A percentile compares a stretch with the other conserved stretches of the same genome.
phyloP scores from a whole-genome alignment of 2,797 vertebrate species.

The Eulemur albifrons region DNA sequence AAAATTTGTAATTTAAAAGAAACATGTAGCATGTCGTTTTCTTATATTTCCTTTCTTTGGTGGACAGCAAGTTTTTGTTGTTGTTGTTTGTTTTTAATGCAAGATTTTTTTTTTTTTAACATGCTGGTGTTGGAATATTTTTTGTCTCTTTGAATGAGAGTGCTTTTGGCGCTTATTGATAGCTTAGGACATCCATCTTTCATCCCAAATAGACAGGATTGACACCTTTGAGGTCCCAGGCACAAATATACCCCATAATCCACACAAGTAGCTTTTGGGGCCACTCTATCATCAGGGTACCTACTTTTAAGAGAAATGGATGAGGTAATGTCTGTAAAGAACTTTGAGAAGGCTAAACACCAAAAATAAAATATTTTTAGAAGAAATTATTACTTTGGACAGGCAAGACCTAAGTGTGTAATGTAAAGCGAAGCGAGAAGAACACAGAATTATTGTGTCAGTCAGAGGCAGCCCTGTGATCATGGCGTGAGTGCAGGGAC shows the following conservation, averaged over 20 bases:
- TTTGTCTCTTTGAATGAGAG: slow-evolving; percentile 7
- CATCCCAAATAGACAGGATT: background rate
- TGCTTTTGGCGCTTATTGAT: slow-evolving; percentile 34
- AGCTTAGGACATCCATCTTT: slow-evolving; percentile 47
- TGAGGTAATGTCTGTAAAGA: slow-evolving; percentile 77
- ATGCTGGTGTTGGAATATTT: background rate
- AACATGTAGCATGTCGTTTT: background rate
- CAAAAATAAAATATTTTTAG: slow-evolving; percentile 74
- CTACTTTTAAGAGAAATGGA: slow-evolving; percentile 62
- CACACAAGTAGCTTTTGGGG: slow-evolving; percentile 55
- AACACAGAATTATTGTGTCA: background rate
- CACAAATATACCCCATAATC: slow-evolving; percentile 28
- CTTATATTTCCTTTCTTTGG: slow-evolving; percentile 38
- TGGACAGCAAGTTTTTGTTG: background rate
- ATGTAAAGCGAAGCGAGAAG: slow-evolving; percentile 10
- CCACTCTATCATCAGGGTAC: slow-evolving; percentile 59
- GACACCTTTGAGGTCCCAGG: slow-evolving; percentile 34
- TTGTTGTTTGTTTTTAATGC: background rate
- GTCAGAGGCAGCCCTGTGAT: background rate
- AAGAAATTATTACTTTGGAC: slow-evolving; percentile 65
- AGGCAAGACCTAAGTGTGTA: slow-evolving; percentile 13
- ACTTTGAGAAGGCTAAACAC: slow-evolving; percentile 59
- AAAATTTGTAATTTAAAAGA: slow-evolving; percentile 29
- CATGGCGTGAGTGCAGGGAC: background rate
- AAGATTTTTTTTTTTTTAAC: background rate